phyloP scores from a whole-genome alignment of 2,113 vertebrate species.

The Lophura nycthemera region DNA sequence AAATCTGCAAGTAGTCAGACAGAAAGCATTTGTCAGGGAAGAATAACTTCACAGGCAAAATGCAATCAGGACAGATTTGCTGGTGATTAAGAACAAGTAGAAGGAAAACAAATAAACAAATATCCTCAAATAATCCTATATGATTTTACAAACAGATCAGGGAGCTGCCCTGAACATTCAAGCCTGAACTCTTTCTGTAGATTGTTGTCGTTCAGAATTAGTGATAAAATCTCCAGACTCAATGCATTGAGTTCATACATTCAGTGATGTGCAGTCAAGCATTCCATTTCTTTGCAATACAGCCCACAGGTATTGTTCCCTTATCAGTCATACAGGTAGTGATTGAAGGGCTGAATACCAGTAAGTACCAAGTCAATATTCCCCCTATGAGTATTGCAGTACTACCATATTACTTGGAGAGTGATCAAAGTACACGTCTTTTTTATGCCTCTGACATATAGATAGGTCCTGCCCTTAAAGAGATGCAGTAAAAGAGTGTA shows the following conservation, averaged over 20 bases:
- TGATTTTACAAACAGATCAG: background rate
- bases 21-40: background rate
- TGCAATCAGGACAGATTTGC: background rate
- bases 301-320: background rate
- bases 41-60: background rate
- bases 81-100: background rate
- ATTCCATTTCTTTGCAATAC: background rate
- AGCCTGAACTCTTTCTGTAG: background rate
- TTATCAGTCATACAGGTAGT: background rate
- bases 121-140: background rate
- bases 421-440: background rate
- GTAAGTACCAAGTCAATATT: background rate
- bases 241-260: background rate
- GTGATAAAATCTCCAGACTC: background rate
- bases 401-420: background rate
- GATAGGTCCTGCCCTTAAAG: background rate
- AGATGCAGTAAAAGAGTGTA: background rate
- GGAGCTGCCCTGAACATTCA: background rate
- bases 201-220: slow-evolving; percentile 9
- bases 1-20: background rate
- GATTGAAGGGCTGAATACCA: background rate
- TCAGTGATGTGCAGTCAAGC: background rate
- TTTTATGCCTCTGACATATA: background rate
- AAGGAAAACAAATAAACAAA: background rate
- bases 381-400: background rate